phyloP scores from a whole-genome alignment of 2,797 vertebrate species.

The Parauchenoglanis punctatus region DNA sequence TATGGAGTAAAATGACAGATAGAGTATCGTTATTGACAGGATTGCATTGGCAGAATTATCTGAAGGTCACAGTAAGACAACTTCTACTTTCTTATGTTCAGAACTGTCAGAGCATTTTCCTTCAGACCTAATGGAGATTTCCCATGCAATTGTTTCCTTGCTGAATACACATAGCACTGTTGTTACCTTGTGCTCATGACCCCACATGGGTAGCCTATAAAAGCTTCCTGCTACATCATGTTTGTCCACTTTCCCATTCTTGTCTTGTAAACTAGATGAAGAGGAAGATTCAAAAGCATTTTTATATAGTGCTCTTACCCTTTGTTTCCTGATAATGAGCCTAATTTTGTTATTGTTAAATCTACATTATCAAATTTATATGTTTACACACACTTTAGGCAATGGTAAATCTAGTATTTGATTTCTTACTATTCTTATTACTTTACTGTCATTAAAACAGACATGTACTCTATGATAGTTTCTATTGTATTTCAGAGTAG shows the following conservation, averaged over 20 bases:
- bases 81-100: background rate
- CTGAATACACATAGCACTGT: background rate
- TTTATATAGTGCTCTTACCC: background rate
- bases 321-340: background rate
- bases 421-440: background rate
- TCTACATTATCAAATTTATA: background rate
- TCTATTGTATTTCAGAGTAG: too few relatives aligned
- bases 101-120: background rate
- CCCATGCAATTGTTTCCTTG: background rate
- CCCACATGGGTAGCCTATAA: background rate
- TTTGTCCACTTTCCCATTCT: background rate
- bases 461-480: background rate
- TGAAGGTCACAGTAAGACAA: slow-evolving; percentile 6
- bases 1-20: background rate
- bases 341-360: background rate
- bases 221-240: background rate
- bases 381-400: background rate
- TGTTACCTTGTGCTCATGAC: background rate
- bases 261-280: background rate
- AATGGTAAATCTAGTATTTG: background rate
- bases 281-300: background rate
- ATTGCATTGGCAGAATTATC: background rate
- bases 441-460: background rate
- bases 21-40: background rate
- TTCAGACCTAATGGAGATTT: background rate